Evolutionary conservation across 35 echinoderm and acorn worm species (phyloP), one percentile per base, ranked within the genome.

Genomic region (Ophiothrix spiculata): DNA sequence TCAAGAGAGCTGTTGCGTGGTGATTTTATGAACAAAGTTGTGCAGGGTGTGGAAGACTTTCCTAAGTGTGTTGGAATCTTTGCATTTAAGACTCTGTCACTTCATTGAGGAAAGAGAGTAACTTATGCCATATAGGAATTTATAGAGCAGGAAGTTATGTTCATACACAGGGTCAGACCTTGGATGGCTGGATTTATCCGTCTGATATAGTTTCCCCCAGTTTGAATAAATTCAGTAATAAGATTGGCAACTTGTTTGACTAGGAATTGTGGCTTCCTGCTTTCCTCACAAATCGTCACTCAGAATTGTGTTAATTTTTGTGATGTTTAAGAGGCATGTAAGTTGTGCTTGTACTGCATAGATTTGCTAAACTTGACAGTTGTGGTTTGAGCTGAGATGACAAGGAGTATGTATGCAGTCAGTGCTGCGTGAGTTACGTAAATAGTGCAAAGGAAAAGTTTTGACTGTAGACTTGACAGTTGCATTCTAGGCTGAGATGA

Each of bases 381-480:
- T 8, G 21, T 11, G 45, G 45, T 21, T 11, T 54, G 8, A 11
- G 45, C 8, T 21, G 21, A 54, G 8, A 8, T 54, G 8, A 8
- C 45, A 54, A 21, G 45, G 45, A 54, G 8, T 21, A 8, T 54
- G 45, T 54, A 11, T 49, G 42, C 42, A 49, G 42, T 49, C 6
- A 49, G 42, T 10, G 42, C 19, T 6, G 42, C 6, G 42, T 49
- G 42, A 69, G n/a, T n/a, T n/a, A n/a, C 29, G 60, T 69, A 69
- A 69, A 69, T 69, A 12, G 25, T 69, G 60, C 60, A 69, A 15
- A 69, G 42, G n/a, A n/a, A 49, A 69, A 69, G 60, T 69, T 69
- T 69, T 19, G 4, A 28, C 25, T 1, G 60, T 69, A n/a, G 23
- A 28, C 17, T 1, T 69, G 60, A 69, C 6, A 25, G 60, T 25